Evolutionary conservation across 2,113 vertebrate genomes (phyloP).

Genomic region (Pantherophis guttatus): DNA sequence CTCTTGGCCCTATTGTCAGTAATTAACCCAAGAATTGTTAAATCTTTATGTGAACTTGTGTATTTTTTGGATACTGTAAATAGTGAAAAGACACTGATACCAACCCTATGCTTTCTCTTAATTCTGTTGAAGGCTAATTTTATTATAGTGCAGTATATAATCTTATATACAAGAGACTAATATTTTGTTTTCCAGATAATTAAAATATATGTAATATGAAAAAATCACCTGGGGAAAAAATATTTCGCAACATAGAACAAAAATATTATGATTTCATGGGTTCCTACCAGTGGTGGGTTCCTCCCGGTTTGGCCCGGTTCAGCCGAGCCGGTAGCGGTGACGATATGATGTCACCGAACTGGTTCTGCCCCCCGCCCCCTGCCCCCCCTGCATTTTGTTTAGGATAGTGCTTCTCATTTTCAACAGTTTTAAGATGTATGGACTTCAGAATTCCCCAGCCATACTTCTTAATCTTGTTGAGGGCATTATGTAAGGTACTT

Average conservation of each 20-base stretch:
- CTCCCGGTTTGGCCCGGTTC: no score
- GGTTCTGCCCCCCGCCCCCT: no score
- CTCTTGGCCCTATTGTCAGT: not conserved
- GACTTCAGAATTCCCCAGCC: no score
- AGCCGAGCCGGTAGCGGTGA: no score
- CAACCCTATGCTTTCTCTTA: not conserved
- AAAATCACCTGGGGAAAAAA: not conserved
- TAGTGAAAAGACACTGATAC: not conserved
- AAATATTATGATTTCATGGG: not conserved
- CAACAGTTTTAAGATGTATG: no score
- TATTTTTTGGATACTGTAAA: conserved; percentile 2
- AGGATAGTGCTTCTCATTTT: no score
- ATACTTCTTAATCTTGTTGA: no score
- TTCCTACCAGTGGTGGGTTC: not conserved
- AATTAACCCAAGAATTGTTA: not conserved
- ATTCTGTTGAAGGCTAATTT: not conserved
- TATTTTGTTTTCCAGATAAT: not conserved
- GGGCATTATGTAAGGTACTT: no score
- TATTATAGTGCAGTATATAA: not conserved
- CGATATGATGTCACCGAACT: no score
- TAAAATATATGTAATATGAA: not conserved
- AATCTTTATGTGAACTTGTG: not conserved
- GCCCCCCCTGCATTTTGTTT: no score
- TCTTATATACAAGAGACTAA: not conserved
- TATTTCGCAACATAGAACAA: not conserved